Percentiles rank a stretch among this genome's conserved stretches.
Evolutionary conservation across 2,888 invertebrate genomes (phyloP).

Genomic region (Himalopsyche tibetana): DNA sequence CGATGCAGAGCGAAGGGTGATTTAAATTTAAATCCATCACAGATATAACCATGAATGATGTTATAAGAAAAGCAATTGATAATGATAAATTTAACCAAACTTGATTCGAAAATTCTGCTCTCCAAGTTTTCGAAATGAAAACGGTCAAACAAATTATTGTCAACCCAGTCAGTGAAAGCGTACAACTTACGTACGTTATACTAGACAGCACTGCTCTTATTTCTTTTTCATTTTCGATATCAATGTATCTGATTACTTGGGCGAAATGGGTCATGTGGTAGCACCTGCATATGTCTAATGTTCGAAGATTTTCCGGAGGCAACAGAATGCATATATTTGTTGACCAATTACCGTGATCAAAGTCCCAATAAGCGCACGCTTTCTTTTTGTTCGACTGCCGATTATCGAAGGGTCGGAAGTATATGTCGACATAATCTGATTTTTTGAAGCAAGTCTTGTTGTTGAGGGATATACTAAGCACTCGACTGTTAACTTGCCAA

Average conservation of each 20-base stretch:
- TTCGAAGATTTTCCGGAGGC: slow-evolving; percentile 68
- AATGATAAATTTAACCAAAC: neutral
- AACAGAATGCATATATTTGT: slow-evolving; percentile 75
- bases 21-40: too few relatives aligned
- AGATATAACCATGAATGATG: neutral
- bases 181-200: slow-evolving; percentile 75
- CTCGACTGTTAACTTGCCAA: slow-evolving; percentile 72
- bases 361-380: slow-evolving; percentile 78
- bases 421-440: slow-evolving; percentile 71
- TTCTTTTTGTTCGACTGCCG: slow-evolving; percentile 67
- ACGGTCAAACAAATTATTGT: neutral
- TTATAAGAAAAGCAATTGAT: neutral
- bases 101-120: neutral
- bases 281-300: slow-evolving; percentile 76
- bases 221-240: slow-evolving; percentile 67
- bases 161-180: too few relatives aligned
- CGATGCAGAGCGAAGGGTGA: too few relatives aligned
- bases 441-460: slow-evolving; percentile 69
- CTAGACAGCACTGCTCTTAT: slow-evolving; percentile 72
- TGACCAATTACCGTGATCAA: slow-evolving; percentile 76
- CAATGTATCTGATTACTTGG: slow-evolving; percentile 72
- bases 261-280: slow-evolving; percentile 80
- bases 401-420: slow-evolving; percentile 70
- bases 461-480: slow-evolving; percentile 72
- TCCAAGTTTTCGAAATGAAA: neutral